A percentile compares a stretch with the other conserved stretches of the same genome.
These are phyloP conservation scores for Ophion slaviceki DNA, from an alignment of 2,888 invertebrate species.

Conservation along the genomic window DNA sequence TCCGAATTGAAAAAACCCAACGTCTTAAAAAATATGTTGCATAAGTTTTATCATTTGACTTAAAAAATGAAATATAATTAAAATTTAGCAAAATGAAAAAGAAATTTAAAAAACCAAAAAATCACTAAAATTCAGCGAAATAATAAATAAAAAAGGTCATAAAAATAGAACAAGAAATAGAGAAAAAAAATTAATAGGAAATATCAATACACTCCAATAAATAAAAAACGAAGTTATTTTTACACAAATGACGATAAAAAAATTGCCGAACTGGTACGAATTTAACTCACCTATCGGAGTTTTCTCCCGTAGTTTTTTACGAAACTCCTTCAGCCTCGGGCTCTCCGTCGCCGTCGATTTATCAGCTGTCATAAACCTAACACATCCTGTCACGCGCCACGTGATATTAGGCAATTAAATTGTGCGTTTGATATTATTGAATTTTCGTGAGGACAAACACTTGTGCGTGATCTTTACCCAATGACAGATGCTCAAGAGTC, in stretches of 20 bases:
- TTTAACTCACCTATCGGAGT: conserved; percentile 84
- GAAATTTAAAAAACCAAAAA: no score
- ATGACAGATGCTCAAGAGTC: conserved; percentile 37
- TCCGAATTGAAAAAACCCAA: no score
- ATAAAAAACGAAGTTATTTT: neutral
- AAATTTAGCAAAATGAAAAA: no score
- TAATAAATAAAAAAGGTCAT: neutral
- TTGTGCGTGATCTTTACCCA: conserved; percentile 30
- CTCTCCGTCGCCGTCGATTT: conserved; percentile 81
- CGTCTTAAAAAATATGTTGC: no score
- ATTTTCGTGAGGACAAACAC: neutral
- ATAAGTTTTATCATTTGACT: no score
- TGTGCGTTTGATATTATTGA: conserved; percentile 22
- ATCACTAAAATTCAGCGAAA: no score
- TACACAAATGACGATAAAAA: neutral
- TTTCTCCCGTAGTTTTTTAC: conserved; percentile 89
- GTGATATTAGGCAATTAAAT: conserved; percentile 11
- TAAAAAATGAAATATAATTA: no score
- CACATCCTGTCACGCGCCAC: conserved; percentile 57
- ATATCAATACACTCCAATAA: neutral
- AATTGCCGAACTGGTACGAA: neutral
- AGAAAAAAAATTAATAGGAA: neutral
- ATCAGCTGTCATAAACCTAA: conserved; percentile 69
- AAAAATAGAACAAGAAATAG: no score
- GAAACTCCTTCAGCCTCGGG: conserved; percentile 88